Evolutionary conservation across 2,113 vertebrate genomes (phyloP), one percentile per base, ranked within the genome.

Genomic region (Spilogale gracilis): DNA sequence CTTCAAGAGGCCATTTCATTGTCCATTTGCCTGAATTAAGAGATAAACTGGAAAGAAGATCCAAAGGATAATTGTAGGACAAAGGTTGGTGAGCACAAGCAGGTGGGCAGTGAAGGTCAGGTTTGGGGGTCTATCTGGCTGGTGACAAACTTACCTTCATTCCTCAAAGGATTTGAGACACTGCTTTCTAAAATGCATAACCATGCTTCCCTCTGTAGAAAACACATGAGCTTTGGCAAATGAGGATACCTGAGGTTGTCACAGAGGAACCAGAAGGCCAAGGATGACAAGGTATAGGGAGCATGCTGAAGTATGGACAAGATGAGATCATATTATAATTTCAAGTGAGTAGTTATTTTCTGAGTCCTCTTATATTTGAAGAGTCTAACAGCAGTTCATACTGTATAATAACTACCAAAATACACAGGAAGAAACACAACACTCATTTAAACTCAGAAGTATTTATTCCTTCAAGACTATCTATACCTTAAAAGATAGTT

Each of bases 401-500:
- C 13, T 32, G 6, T 12, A 56, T 4, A 20, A 43, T 38, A 58
- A 81, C 43, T 93, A 80, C 45, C 32, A 88, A 98, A 98, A 97
- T 50, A 45, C 96, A 93, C 96, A 84, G 86, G 9, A 38, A 25
- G 58, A 93, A 91, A 38, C 3, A 89, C 92, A 97, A 83, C 86
- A 76, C 30, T 92, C 84, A 45, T 71, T 98, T 86, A 97, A 97
- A 87, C 96, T 96, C 97, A 97, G 97, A 97, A 83, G 79, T 69
- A 97, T 97, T 98, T 98, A 97, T 98, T 98, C 94, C 73, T 92
- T 71, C 67, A 97, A 96, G 93, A 97, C 87, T 63, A 13, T 43
- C 48, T 11, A 92, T 94, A 93, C 95, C 97, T 95, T 97, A 69
- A 43, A 95, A 82, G 81, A 95, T 91, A 97, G 76, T 94, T 97